Evolutionary conservation across 1,140 invertebrate species (phyloP).

Genomic region (Bombus haemorrhoidalis): DNA sequence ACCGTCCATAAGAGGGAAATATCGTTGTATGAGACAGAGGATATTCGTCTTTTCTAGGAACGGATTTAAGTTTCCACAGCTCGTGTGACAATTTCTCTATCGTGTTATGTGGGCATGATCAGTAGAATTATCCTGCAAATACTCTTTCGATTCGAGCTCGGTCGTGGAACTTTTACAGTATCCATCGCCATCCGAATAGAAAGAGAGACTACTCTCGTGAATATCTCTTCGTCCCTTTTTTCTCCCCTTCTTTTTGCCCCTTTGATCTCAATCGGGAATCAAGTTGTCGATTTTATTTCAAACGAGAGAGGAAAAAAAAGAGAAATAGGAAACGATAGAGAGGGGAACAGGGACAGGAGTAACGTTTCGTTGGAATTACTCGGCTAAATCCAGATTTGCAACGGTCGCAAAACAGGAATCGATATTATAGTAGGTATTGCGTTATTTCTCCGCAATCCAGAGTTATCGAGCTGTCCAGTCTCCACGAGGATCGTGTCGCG

Average conservation of each 20-base stretch:
- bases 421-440: background rate
- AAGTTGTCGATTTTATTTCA: slow-evolving; percentile 1
- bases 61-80: too few relatives aligned
- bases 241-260: background rate
- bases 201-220: background rate
- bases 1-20: background rate
- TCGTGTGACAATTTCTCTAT: too few relatives aligned
- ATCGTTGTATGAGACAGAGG: background rate
- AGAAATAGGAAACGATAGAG: background rate
- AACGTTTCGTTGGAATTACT: background rate
- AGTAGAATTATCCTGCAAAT: background rate
- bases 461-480: background rate
- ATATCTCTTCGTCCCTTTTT: background rate
- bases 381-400: background rate
- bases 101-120: background rate
- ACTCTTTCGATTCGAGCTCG: too few relatives aligned
- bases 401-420: background rate
- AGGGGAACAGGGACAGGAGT: background rate
- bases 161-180: background rate
- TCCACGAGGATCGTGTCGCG: background rate
- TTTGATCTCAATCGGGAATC: slow-evolving; percentile 20
- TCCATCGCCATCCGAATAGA: background rate
- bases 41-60: background rate
- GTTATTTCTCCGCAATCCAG: background rate
- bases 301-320: background rate